These are phyloP conservation scores for Carassius gibelio DNA, from an alignment of 2,113 vertebrate genomes.

Conservation along the genomic window DNA sequence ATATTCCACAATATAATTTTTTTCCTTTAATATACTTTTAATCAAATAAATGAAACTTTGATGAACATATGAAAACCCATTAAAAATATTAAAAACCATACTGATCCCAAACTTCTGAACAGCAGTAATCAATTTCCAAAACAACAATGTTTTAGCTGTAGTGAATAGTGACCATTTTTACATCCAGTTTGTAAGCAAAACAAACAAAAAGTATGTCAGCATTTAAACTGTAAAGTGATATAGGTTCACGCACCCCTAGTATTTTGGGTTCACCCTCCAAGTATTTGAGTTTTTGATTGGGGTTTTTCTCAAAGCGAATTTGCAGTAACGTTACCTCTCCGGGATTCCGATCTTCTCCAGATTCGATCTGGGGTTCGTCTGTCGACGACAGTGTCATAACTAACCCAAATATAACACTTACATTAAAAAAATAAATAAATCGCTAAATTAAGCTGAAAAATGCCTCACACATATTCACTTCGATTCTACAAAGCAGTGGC, in stretches of 20 bases:
- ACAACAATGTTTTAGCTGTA: too few species aligned
- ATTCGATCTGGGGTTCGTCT: background rate
- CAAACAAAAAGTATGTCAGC: background rate
- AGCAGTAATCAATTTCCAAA: too few species aligned
- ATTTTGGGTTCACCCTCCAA: conserved; percentile 75
- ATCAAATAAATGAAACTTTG: too few species aligned
- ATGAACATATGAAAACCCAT: too few species aligned
- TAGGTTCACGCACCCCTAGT: conserved; percentile 65
- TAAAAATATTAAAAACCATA: too few species aligned
- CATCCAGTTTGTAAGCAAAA: background rate
- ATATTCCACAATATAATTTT: too few species aligned
- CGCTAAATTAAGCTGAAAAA: background rate
- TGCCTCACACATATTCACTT: background rate
- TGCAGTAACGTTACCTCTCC: conserved; percentile 58
- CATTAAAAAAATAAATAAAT: background rate
- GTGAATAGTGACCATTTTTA: background rate
- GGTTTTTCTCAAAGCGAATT: conserved; percentile 68
- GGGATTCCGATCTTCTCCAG: conserved; percentile 2
- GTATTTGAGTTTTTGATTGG: conserved; percentile 66
- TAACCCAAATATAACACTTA: background rate
- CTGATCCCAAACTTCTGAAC: too few species aligned
- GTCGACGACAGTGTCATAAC: background rate
- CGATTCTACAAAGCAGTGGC: too few species aligned
- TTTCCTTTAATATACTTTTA: too few species aligned
- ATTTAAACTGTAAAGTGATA: background rate